Conservation (phyloP, 2,888 invertebrate genomes). For the Drosophila paramelanica region DNA sequence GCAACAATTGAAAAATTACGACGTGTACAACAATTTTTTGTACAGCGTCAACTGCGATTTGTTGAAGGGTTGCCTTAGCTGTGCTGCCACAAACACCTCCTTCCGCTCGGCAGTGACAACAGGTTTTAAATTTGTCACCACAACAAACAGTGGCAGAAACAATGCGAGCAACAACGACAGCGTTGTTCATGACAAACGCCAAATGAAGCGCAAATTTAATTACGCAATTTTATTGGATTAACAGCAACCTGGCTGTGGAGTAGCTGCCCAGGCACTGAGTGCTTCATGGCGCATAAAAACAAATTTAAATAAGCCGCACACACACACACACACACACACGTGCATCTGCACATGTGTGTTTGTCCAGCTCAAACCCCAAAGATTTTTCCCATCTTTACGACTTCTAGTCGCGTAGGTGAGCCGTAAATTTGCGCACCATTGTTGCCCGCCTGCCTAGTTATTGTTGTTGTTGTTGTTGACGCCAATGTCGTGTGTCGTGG, state of each 20-base stretch:
- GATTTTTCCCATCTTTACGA: constrained; percentile 45
- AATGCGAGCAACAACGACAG: constrained; percentile 33
- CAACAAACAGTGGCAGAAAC: constrained; percentile 62
- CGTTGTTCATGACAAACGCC: constrained; percentile 72
- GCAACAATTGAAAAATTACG: constrained; percentile 85
- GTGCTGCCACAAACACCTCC: constrained; percentile 1
- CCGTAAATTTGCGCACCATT: constrained; percentile 78
- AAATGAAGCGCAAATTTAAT: constrained; percentile 86
- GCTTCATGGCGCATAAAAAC: constrained; percentile 46
- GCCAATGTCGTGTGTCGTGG: constrained; percentile 70
- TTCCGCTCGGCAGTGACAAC: constrained; percentile 47
- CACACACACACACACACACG: constrained; percentile 15
- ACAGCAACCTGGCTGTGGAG: constrained; percentile 63
- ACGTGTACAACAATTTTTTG: constrained; percentile 75
- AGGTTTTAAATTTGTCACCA: constrained; percentile 80
- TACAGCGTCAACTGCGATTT: constrained; percentile 26
- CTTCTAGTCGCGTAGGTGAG: constrained; percentile 81
- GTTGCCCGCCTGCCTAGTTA: constrained; percentile 40
- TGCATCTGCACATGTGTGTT: constrained; percentile 2
- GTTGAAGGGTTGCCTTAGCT: constrained; percentile 51
- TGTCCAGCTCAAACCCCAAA: constrained; percentile 24
- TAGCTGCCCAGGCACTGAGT: constrained; percentile 8
- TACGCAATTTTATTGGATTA: constrained; percentile 85
- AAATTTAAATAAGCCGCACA: constrained; percentile 79
- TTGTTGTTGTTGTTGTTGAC: constrained; percentile 65